A percentile compares a stretch with the other conserved stretches of the same genome.
phyloP scores from a whole-genome alignment of 2,797 vertebrate genomes.

The Betta splendens region DNA sequence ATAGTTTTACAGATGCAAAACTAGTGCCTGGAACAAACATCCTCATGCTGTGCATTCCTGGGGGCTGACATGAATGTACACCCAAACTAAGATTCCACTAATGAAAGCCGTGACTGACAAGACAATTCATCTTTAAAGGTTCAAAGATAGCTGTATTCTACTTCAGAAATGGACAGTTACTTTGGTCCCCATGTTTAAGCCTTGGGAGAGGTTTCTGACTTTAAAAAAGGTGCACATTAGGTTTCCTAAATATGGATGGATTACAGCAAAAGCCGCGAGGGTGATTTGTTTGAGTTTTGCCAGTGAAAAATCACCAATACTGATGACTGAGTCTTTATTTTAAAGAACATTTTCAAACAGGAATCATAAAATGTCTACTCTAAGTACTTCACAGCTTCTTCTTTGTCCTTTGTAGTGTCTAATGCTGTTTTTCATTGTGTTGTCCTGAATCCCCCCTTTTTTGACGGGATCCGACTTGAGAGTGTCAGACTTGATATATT shows the following conservation, averaged over 20 bases:
- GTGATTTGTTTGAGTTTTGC: conserved; percentile 20
- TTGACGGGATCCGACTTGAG: conserved; percentile 36
- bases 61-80: conserved; percentile 30
- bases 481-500: conserved; percentile 36
- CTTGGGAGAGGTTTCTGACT: conserved; percentile 29
- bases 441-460: conserved; percentile 14
- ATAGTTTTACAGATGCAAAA: conserved; percentile 27
- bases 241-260: conserved; percentile 10
- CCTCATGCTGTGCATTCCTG: conserved; percentile 40
- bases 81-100: conserved; percentile 16
- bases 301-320: neutral
- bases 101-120: conserved; percentile 33
- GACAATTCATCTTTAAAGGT: conserved; percentile 22
- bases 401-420: conserved; percentile 9
- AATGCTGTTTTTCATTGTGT: conserved; percentile 30
- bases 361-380: conserved; percentile 8
- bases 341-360: conserved; percentile 22
- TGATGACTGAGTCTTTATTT: conserved; percentile 4
- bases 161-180: conserved; percentile 49
- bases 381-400: conserved; percentile 1
- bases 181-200: conserved; percentile 25
- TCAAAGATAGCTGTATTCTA: conserved; percentile 38
- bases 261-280: neutral
- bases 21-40: conserved; percentile 42
- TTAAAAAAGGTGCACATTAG: conserved; percentile 24